Conservation (phyloP, 2,113 vertebrate species). For the Nematolebias whitei region DNA sequence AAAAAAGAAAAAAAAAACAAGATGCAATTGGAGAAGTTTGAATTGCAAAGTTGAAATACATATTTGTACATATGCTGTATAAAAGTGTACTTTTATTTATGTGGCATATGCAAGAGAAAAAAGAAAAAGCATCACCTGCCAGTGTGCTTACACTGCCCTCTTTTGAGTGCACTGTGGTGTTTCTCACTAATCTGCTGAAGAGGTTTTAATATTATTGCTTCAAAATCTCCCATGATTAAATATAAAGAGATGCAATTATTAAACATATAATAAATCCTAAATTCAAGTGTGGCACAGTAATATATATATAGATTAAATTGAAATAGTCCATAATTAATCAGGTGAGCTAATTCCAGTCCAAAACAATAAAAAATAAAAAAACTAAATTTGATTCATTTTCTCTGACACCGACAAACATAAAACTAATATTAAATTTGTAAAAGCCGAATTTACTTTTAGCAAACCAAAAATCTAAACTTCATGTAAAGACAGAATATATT, state of each 20-base stretch:
- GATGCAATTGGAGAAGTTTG: conserved; percentile 2
- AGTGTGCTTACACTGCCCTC: conserved; percentile 73
- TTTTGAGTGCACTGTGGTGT: conserved; percentile 57
- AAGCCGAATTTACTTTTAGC: too few relatives aligned
- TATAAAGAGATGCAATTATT: not conserved
- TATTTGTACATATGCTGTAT: not conserved
- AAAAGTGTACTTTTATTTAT: not conserved
- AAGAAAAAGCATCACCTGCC: conserved; percentile 18
- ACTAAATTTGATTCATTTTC: not conserved
- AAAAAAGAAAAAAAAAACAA: not conserved
- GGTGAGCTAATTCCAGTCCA: not conserved
- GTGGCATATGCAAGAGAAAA: conserved; percentile 10
- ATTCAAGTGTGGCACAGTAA: not conserved
- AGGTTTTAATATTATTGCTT: not conserved
- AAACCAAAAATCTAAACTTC: too few relatives aligned
- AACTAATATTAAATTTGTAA: too few relatives aligned
- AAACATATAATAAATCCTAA: not conserved
- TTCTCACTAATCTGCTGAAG: conserved; percentile 5
- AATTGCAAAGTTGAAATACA: conserved; percentile 15
- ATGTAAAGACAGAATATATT: too few relatives aligned
- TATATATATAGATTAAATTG: not conserved
- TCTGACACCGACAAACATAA: not conserved
- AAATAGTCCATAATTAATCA: not conserved
- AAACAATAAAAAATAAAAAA: not conserved
- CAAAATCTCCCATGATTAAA: not conserved